Evolutionary conservation across 2,797 vertebrate genomes (phyloP).

Genomic region (Cossypha dichroa): DNA sequence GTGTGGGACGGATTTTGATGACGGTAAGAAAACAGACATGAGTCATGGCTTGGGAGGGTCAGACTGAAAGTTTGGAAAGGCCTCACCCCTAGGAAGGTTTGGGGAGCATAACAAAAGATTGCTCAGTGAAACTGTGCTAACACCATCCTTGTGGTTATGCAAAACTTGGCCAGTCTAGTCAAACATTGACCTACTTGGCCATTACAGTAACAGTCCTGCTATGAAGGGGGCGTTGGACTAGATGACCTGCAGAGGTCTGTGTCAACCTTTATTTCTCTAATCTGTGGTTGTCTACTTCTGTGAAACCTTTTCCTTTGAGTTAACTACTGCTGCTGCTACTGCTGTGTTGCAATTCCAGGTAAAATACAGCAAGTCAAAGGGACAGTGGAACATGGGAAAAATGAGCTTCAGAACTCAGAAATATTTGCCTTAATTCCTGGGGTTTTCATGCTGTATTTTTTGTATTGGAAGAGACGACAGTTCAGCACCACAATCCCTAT

Average conservation of each 20-base stretch:
- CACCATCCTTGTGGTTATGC: fast-evolving
- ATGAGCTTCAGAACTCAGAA: not conserved
- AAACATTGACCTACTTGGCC: not conserved
- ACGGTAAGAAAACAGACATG: not conserved
- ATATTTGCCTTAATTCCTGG: not conserved
- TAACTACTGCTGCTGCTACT: not conserved
- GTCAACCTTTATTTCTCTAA: not conserved
- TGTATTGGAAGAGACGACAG: not conserved
- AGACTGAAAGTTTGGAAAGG: not conserved
- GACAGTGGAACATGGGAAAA: not conserved
- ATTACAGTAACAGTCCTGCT: not conserved
- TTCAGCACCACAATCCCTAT: not conserved
- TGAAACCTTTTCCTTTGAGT: not conserved
- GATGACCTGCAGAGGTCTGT: not conserved
- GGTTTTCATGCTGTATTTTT: fast-evolving
- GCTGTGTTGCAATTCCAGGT: not conserved
- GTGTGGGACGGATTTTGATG: not conserved
- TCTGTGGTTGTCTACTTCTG: not conserved
- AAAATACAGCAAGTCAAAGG: not conserved
- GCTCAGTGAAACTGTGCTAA: not conserved
- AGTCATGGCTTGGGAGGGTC: not conserved
- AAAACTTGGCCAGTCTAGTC: not conserved
- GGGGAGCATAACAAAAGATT: not conserved
- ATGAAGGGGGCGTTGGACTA: not conserved
- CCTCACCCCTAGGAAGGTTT: fast-evolving